These are phyloP conservation scores for Craniophora ligustri DNA, from an alignment of 2,888 invertebrate genomes.

Conservation along the genomic window DNA sequence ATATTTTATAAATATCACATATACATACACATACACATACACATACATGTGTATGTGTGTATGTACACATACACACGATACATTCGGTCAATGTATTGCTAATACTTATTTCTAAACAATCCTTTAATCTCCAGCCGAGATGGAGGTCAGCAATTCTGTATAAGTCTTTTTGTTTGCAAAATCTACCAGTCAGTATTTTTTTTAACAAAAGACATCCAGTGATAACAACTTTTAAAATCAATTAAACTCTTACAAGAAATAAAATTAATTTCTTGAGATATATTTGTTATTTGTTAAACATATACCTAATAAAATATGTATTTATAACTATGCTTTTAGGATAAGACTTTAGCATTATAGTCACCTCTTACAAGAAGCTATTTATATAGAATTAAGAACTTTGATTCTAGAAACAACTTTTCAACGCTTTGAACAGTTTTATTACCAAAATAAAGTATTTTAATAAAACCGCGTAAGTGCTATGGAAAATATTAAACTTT, in stretches of 20 bases:
- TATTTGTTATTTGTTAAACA: neutral
- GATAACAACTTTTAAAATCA: too few species aligned
- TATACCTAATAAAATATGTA: neutral
- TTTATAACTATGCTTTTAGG: constrained; percentile 13
- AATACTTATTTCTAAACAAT: too few species aligned
- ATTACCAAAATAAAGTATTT: neutral
- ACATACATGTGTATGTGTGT: too few species aligned
- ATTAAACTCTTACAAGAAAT: constrained; percentile 5
- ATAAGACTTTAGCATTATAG: constrained; percentile 25
- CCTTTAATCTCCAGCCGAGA: too few species aligned
- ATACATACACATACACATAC: too few species aligned
- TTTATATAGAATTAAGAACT: constrained; percentile 1
- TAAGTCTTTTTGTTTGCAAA: constrained; percentile 3
- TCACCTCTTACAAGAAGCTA: neutral
- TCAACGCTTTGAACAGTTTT: neutral
- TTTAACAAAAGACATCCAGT: constrained; percentile 48
- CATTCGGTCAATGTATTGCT: too few species aligned
- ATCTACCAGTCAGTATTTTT: constrained; percentile 26
- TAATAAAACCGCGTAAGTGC: neutral
- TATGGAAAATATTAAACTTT: neutral
- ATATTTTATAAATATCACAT: too few species aligned
- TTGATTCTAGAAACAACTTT: neutral
- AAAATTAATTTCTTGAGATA: too few species aligned
- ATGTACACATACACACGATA: too few species aligned
- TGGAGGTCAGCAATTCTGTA: too few species aligned